phyloP scores from a whole-genome alignment of 2,113 vertebrate species.

The Petrocephalus zakoni region DNA sequence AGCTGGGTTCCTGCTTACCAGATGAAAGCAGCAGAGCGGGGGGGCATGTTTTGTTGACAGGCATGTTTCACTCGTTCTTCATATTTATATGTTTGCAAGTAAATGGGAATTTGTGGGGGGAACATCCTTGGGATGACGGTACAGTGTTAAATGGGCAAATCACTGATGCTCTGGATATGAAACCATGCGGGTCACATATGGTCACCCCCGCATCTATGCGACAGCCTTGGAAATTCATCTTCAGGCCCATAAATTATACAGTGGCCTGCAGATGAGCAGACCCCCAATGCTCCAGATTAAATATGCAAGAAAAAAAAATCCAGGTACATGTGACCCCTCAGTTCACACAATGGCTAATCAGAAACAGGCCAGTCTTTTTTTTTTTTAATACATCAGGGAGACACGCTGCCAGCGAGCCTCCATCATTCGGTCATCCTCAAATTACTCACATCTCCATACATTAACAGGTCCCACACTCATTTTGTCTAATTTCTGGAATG shows the following conservation, averaged over 20 bases:
- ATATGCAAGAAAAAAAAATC: background rate
- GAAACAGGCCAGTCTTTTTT: background rate
- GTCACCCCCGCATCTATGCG: background rate
- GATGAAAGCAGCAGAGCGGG: slow-evolving; percentile 7
- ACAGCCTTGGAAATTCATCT: background rate
- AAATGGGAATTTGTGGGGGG: slow-evolving; percentile 21
- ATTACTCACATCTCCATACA: background rate
- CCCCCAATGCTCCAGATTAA: background rate
- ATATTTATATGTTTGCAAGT: slow-evolving; percentile 14
- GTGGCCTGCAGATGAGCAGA: background rate
- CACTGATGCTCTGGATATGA: background rate
- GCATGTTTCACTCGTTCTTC: slow-evolving; percentile 23
- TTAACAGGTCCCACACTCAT: background rate
- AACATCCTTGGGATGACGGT: background rate
- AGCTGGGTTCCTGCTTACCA: slow-evolving; percentile 13
- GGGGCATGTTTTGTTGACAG: slow-evolving; percentile 13
- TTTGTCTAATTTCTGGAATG: background rate
- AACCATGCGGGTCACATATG: background rate
- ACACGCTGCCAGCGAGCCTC: background rate
- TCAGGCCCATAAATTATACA: background rate
- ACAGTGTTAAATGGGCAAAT: background rate
- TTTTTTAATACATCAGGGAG: background rate
- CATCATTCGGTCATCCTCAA: background rate
- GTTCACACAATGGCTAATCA: background rate
- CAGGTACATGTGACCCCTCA: background rate